These are phyloP conservation scores for Egretta garzetta DNA, from an alignment of 2,113 vertebrate species.

Conservation along the genomic window DNA sequence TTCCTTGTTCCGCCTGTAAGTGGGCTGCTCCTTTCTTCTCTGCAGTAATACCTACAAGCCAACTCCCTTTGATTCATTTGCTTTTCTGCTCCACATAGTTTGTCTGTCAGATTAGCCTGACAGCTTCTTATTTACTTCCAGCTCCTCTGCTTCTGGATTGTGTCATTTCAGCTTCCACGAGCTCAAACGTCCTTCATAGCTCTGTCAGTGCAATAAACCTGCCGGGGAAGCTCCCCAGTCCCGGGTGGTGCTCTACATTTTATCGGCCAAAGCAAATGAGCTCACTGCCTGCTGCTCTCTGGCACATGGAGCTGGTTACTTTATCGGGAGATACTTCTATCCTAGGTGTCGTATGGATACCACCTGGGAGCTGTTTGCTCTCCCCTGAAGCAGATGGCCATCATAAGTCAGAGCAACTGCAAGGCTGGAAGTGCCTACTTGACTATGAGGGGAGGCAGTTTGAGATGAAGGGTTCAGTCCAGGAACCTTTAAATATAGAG, in stretches of 20 bases:
- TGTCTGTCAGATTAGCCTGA: not conserved
- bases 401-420: not conserved
- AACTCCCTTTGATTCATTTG: not conserved
- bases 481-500: not conserved
- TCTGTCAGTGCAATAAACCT: not conserved
- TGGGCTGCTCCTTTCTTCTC: not conserved
- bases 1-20: not conserved
- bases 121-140: not conserved
- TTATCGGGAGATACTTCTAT: not conserved
- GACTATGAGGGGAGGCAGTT: not conserved
- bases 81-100: not conserved
- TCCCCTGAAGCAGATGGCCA: not conserved
- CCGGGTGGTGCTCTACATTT: accelerated
- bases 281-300: not conserved
- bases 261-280: not conserved
- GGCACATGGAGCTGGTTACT: not conserved
- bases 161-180: not conserved
- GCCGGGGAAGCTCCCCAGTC: not conserved
- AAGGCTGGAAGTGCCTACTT: not conserved
- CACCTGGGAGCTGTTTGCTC: not conserved
- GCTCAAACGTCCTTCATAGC: not conserved
- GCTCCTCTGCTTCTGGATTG: not conserved
- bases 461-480: not conserved
- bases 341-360: not conserved
- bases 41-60: not conserved